Conservation (phyloP, 1,140 invertebrate species). For the Druon quercuslanigerum region DNA sequence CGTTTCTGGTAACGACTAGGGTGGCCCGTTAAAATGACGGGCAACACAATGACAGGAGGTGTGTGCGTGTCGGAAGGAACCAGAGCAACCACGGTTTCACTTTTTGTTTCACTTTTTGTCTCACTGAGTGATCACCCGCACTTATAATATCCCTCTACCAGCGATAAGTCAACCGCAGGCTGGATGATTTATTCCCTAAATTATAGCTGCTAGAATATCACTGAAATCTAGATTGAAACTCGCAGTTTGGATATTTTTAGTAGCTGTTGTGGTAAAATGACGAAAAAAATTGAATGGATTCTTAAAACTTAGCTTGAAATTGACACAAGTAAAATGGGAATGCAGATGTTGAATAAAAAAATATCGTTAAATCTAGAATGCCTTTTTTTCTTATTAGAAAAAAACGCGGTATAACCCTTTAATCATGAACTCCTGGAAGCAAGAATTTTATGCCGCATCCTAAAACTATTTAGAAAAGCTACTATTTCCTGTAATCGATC, state of each 20-base stretch:
- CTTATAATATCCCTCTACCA: background rate
- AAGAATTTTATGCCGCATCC: background rate
- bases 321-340: background rate
- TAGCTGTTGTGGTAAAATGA: too few species aligned
- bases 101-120: constrained; percentile 26
- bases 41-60: constrained; percentile 1
- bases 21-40: constrained; percentile 28
- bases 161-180: background rate
- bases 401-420: background rate
- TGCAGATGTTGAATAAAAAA: background rate
- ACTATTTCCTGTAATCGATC: constrained; percentile 21
- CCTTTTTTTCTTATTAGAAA: too few species aligned
- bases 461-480: background rate
- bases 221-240: background rate
- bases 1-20: constrained; percentile 17
- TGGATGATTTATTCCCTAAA: constrained; percentile 4
- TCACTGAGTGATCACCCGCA: background rate
- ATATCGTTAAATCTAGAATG: background rate
- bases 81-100: constrained; percentile 10
- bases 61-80: background rate
- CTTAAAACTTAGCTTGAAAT: background rate
- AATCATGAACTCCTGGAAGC: constrained; percentile 8
- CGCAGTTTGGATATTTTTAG: too few species aligned
- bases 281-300: background rate
- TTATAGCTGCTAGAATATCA: background rate